Conservation (phyloP, 2,888 invertebrate species). For the Aquatica leii region DNA sequence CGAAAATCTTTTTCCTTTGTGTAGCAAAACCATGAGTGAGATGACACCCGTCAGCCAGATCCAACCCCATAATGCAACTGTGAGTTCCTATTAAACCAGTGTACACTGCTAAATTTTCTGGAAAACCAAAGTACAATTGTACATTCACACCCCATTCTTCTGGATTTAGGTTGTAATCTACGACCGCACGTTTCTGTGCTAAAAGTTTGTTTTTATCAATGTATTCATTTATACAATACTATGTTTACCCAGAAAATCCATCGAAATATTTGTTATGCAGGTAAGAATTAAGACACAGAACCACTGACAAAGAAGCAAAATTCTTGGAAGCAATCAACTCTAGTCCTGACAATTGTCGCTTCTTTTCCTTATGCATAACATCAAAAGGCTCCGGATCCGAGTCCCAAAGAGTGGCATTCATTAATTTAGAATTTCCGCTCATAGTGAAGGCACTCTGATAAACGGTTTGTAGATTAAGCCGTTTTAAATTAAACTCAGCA, state of each 20-base stretch:
- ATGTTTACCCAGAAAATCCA: slow-evolving; percentile 91
- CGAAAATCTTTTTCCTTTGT: slow-evolving; percentile 88
- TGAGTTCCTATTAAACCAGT: slow-evolving; percentile 90
- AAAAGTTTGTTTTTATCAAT: slow-evolving; percentile 93
- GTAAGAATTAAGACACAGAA: slow-evolving; percentile 90
- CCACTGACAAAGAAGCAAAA: slow-evolving; percentile 89
- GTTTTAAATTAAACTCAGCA: too few species aligned
- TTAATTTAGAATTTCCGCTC: slow-evolving; percentile 57
- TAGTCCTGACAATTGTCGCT: slow-evolving; percentile 82
- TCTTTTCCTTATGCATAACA: slow-evolving; percentile 85
- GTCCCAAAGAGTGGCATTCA: slow-evolving; percentile 74
- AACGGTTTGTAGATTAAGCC: slow-evolving; percentile 7
- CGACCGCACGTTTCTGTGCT: slow-evolving; percentile 86
- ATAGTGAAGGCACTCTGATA: slow-evolving; percentile 41
- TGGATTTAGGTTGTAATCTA: slow-evolving; percentile 81
- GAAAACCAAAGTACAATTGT: slow-evolving; percentile 94
- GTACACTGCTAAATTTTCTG: slow-evolving; percentile 97
- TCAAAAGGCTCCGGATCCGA: slow-evolving; percentile 87
- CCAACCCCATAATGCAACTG: slow-evolving; percentile 95
- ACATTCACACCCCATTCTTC: slow-evolving; percentile 98
- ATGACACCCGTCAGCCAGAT: slow-evolving; percentile 97
- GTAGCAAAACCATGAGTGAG: slow-evolving; percentile 94
- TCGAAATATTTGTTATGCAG: slow-evolving; percentile 96
- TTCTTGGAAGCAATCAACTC: slow-evolving; percentile 99
- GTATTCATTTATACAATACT: slow-evolving; percentile 96